A percentile compares a stretch with the other conserved stretches of the same genome.
phyloP scores from a whole-genome alignment of 2,113 vertebrate species.

The Petroica traversi region DNA sequence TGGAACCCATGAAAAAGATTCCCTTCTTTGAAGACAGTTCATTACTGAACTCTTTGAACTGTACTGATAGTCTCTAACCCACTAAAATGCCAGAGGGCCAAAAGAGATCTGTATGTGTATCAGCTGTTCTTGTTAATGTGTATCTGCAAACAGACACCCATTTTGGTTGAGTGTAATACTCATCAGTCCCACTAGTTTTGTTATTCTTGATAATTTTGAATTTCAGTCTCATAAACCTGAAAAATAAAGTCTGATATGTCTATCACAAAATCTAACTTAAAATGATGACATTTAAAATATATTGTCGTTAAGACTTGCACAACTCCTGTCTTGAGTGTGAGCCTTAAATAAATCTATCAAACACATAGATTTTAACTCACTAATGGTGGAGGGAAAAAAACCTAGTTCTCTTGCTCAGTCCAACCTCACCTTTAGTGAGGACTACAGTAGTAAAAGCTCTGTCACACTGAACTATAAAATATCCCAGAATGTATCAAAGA shows the following conservation, averaged over 20 bases:
- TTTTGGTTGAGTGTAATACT: neutral
- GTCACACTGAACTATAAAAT: neutral
- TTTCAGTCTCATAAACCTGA: neutral
- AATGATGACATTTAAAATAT: neutral
- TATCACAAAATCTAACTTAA: neutral
- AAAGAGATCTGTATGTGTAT: neutral
- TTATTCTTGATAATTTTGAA: neutral
- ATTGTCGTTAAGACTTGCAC: neutral
- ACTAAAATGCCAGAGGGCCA: neutral
- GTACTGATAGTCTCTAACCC: neutral
- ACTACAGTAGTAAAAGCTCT: neutral
- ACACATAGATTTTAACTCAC: neutral
- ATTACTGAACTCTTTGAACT: slow-evolving; percentile 16
- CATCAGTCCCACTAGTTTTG: neutral
- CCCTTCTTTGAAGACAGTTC: slow-evolving; percentile 3
- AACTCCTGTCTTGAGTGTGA: neutral
- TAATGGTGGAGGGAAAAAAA: neutral
- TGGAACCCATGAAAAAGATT: neutral
- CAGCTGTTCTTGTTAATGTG: neutral
- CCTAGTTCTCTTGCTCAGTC: neutral
- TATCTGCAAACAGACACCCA: neutral
- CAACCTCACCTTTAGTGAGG: neutral
- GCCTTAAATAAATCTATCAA: neutral
- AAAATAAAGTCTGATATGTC: neutral
- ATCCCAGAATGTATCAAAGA: neutral